Base-by-base conservation (phyloP, 2,888 invertebrate genomes). In the Drosophila monieri region DNA sequence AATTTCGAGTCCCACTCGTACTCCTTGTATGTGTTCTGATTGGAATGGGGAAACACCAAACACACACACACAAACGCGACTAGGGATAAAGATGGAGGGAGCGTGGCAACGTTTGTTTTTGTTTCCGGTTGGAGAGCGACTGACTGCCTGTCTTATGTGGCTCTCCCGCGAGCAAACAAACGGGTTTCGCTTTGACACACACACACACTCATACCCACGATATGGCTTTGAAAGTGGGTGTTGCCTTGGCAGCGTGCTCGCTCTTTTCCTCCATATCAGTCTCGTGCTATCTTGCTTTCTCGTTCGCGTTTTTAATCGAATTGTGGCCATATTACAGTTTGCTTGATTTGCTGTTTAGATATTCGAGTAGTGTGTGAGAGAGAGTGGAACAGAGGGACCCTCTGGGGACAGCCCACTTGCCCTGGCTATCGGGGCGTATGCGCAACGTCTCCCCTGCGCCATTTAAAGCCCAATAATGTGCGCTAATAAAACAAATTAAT, bases 381-480 rank as follows among this genome's bases (percentile, higher is more conserved):
- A 48, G 43, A 39, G 48, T 14, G 15, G 8, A 14, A 37, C 21
- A 12, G 46, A 15, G 23, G 10, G 52, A 10, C 72, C 77, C 89
- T 77, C 81, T 72, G 69, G 89, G 88, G 85, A 89, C 89, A 58
- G 89, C 89, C 89, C 89, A 87, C 86, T 89, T 80, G 48, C 6
- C n/a, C 10, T 14, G 72, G 78, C 68, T 55, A 55, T 57, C 69
- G 65, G 41, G 67, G 66, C 86, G 81, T 83, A 86, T 86, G 81
- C 86, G 76, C 79, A 84, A 86, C 52, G 32, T 76, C 52, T 64
- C 55, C 21, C 65, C 46, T 62, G 67, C 27, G 61, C 71, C 58
- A 73, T 68, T 60, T 57, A 52, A 52, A 23, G 12, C 12, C 48
- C 27, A 44, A 64, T 64, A 52, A 53, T 44, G 10, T n/a, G 18